Evolutionary conservation across 1,140 invertebrate species (phyloP), one percentile per base, ranked within the genome.

Genomic region (Eurosta solidaginis): DNA sequence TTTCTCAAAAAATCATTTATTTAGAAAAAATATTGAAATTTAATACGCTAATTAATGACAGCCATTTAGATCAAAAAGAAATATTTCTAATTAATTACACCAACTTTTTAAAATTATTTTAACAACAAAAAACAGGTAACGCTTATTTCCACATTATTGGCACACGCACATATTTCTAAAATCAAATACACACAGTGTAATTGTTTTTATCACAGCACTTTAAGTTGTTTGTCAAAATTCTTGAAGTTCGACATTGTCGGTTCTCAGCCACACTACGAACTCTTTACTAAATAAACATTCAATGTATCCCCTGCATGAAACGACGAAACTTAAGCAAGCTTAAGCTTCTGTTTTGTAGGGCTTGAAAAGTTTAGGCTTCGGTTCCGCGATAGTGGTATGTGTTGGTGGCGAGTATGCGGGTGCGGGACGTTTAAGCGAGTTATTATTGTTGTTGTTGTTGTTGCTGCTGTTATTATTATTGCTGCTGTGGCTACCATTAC

Each of bases 281-380:
- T n/a, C 9, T 59, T 33, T 33, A 6, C 52, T 27, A 5, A 4
- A 33, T 12, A 59, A 0, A 17, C 22, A 1, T 14, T 27, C 50
- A 9, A 25, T 22, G 7, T 6, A 12, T 14, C 54, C 27, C 59
- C 2, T n/a, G n/a, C n/a, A n/a, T n/a, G 5, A 36, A 68, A 68
- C 1, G 33, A 33, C 10, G 59, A 36, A 22, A 29, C 33, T 68
- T 22, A 68, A 68, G 33, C 33, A 40, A 1, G 59, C 33, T 80
- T 90, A 90, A 74, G 87, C 87, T 83, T 93, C 92, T 78, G 90
- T 91, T 83, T 92, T 93, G 84, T 93, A 93, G 0, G 92, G 92
- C 82, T 93, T 92, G 81, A 93, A 93, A 17, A 93, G 84, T 83
- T 93, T 93, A 0, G 92, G 92, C 80, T 90, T 90, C 86, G 59